Evolutionary conservation across 2,888 invertebrate species (phyloP).

Genomic region (Epistrophe grossulariae): DNA sequence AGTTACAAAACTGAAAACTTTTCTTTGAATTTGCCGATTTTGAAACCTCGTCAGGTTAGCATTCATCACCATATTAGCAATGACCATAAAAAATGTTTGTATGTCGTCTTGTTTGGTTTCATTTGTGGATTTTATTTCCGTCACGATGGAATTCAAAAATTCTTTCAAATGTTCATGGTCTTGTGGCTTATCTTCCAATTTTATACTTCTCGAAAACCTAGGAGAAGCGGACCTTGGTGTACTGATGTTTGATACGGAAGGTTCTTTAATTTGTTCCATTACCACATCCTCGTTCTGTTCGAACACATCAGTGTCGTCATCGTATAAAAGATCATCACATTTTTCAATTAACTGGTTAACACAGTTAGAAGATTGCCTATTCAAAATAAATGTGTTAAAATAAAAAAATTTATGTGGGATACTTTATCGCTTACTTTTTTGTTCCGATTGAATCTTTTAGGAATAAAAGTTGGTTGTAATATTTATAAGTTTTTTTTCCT

Average conservation of each 20-base stretch:
- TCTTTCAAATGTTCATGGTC: slow-evolving; percentile 29
- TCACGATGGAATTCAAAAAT: slow-evolving; percentile 1
- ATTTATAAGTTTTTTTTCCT: slow-evolving; percentile 37
- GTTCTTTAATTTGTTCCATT: neutral
- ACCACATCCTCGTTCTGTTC: neutral
- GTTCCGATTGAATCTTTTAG: neutral
- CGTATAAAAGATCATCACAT: neutral
- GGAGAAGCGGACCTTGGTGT: slow-evolving; percentile 8
- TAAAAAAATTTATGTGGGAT: neutral
- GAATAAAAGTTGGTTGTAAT: slow-evolving; percentile 38
- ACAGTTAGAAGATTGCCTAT: too few species aligned
- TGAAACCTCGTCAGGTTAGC: slow-evolving; percentile 39
- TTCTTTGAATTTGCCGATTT: slow-evolving; percentile 36
- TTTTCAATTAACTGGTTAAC: slow-evolving; percentile 6
- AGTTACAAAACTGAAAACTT: slow-evolving; percentile 38
- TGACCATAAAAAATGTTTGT: slow-evolving; percentile 23
- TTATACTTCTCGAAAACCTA: neutral
- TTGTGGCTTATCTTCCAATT: neutral
- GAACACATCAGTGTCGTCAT: neutral
- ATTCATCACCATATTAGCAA: slow-evolving; percentile 20
- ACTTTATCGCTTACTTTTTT: neutral
- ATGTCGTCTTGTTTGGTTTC: slow-evolving; percentile 14
- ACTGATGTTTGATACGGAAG: neutral
- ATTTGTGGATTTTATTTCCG: neutral
- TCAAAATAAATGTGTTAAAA: neutral